These are phyloP conservation scores for Rhagonycha fulva DNA, from an alignment of 2,888 invertebrate species.

Conservation along the genomic window DNA sequence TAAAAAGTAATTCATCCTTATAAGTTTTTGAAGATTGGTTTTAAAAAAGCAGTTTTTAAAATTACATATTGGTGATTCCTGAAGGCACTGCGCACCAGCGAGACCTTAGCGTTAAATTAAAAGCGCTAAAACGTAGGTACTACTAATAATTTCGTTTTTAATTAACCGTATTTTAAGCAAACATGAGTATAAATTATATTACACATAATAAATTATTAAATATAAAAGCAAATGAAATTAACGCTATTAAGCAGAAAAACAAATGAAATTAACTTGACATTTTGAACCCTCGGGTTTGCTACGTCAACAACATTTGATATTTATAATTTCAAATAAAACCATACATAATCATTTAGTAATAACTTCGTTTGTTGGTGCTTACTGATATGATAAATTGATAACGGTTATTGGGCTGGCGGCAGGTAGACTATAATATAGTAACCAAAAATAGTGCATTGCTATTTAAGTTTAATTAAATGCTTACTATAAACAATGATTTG, in stretches of 20 bases:
- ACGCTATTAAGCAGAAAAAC: no score
- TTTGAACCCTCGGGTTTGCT: no score
- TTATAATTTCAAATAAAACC: background rate
- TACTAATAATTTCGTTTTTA: background rate
- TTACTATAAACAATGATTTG: no score
- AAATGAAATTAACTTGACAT: no score
- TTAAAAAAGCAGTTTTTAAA: background rate
- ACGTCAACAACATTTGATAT: background rate
- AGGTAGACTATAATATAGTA: no score
- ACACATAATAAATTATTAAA: background rate
- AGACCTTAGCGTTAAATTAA: background rate
- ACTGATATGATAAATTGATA: no score
- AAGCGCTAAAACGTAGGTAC: background rate
- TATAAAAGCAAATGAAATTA: background rate
- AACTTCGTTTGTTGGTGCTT: no score
- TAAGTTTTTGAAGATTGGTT: background rate
- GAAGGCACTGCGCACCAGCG: background rate
- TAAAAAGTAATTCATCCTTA: background rate
- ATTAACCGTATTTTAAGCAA: background rate
- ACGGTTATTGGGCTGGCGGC: no score
- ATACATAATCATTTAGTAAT: no score
- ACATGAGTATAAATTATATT: background rate
- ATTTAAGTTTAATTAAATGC: no score
- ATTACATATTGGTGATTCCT: background rate
- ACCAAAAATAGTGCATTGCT: no score